Conservation (phyloP, 1,140 invertebrate species). For the Philotrypesis tridentata region DNA sequence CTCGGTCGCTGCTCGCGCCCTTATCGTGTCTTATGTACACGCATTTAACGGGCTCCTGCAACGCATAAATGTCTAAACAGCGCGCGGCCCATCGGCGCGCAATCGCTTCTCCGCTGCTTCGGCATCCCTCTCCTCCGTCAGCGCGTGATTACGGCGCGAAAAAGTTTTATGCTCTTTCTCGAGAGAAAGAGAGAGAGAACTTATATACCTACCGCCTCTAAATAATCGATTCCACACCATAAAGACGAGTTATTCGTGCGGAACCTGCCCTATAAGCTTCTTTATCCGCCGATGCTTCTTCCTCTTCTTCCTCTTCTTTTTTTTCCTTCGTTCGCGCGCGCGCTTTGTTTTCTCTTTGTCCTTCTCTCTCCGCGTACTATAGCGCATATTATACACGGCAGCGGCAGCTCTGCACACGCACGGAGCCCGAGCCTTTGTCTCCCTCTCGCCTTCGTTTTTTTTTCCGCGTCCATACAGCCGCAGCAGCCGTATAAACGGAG, state of each 20-base stretch:
- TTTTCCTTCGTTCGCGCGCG: background rate
- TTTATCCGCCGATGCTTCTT: slow-evolving; percentile 15
- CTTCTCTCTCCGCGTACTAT: background rate
- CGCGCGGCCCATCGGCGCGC: background rate
- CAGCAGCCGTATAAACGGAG: too few species aligned
- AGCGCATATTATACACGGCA: background rate
- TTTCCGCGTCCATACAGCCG: background rate
- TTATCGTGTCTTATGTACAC: background rate
- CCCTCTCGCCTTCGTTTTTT: too few species aligned
- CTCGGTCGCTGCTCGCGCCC: too few species aligned
- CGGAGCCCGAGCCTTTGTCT: too few species aligned
- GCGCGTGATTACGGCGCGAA: slow-evolving; percentile 3
- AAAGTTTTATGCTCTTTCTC: slow-evolving; percentile 19
- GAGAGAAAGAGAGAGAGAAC: too few species aligned
- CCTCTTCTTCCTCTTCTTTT: slow-evolving; percentile 34
- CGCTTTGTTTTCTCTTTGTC: background rate
- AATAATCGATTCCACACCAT: slow-evolving; percentile 34
- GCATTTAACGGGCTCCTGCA: background rate
- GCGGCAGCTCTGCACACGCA: too few species aligned
- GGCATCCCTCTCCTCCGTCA: background rate
- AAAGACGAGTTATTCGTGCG: slow-evolving; percentile 32
- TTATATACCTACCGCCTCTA: slow-evolving; percentile 16
- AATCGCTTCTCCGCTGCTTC: background rate
- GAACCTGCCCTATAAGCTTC: slow-evolving; percentile 32
- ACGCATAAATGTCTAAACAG: background rate